Base-by-base conservation (phyloP, 2,888 invertebrate species). In the Panopea generosa region DNA sequence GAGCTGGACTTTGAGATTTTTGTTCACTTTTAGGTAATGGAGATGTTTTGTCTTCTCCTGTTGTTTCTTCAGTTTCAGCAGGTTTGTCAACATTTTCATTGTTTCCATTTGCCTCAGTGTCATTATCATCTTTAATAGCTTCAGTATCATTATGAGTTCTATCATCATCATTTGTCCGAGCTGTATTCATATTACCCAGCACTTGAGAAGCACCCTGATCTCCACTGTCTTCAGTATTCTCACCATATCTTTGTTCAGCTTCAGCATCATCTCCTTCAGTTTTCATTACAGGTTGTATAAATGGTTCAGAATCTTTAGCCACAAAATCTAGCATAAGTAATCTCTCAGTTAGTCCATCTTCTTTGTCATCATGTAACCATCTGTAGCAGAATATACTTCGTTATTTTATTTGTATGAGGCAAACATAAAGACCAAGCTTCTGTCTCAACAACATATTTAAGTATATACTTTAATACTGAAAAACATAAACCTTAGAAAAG, bases 361-460 rank as follows among this genome's bases (percentile, higher is more conserved):
- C 88, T 40, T 87, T 82, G 43, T 85, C 88, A 62, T 86, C 87
- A 62, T 87, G 77, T 24, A 87, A 67, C 82, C 82, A 84, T 20
- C 85, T 85, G 78, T 14, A 47, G 50, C 18, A 56, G n/a, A n/a
- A n/a, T n/a, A 57, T 18, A n/a, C n/a, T n/a, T n/a, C n/a, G n/a
- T n/a, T n/a, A n/a, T n/a, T n/a, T n/a, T n/a, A n/a, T n/a, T n/a
- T n/a, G n/a, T n/a, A n/a, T n/a, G n/a, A n/a, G n/a, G n/a, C n/a
- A n/a, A n/a, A n/a, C n/a, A n/a, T n/a, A n/a, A n/a, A n/a, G n/a
- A n/a, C n/a, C n/a, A n/a, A n/a, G n/a, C n/a, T n/a, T n/a, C n/a
- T n/a, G n/a, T n/a, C n/a, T n/a, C n/a, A n/a, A n/a, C n/a, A n/a
- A n/a, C n/a, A n/a, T n/a, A n/a, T n/a, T n/a, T n/a, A n/a, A n/a